Conservation (phyloP, 2,797 vertebrate species). For the Propithecus deckenii region DNA sequence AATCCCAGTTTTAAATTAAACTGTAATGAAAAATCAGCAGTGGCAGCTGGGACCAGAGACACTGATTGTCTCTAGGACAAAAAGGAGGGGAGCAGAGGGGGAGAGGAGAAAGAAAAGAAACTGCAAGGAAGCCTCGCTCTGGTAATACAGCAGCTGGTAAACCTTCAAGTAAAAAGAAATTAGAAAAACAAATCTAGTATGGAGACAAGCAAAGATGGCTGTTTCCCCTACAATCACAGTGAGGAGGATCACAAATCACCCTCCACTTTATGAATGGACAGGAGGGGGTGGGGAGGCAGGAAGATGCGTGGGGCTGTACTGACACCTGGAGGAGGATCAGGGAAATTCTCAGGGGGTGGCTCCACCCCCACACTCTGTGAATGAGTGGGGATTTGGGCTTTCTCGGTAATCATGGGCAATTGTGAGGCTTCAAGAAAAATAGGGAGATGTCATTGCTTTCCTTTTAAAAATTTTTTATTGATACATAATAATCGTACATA, state of each 20-base stretch:
- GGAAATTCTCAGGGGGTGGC: slow-evolving; percentile 44
- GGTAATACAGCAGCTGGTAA: slow-evolving; percentile 90
- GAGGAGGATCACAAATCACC: slow-evolving; percentile 74
- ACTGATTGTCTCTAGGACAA: slow-evolving; percentile 88
- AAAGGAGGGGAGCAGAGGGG: slow-evolving; percentile 80
- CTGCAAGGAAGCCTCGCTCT: slow-evolving; percentile 84
- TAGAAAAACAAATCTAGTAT: slow-evolving; percentile 88
- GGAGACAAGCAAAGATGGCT: slow-evolving; percentile 80
- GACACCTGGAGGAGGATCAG: slow-evolving; percentile 82
- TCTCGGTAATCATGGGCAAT: background rate
- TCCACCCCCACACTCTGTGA: background rate
- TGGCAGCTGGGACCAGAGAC: slow-evolving; percentile 91
- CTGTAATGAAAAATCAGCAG: slow-evolving; percentile 92
- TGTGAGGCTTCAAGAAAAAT: background rate
- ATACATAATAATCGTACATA: background rate
- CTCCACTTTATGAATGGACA: slow-evolving; percentile 81
- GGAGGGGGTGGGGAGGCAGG: slow-evolving; percentile 38
- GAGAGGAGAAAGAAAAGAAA: slow-evolving; percentile 78
- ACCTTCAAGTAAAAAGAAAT: slow-evolving; percentile 89
- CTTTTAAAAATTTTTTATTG: background rate
- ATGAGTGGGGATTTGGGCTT: background rate
- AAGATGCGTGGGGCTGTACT: slow-evolving; percentile 72
- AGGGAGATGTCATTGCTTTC: background rate
- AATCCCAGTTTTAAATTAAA: slow-evolving; percentile 92
- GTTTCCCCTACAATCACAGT: slow-evolving; percentile 59